Conservation (phyloP, 2,888 invertebrate genomes). For the Pherbina coryleti region DNA sequence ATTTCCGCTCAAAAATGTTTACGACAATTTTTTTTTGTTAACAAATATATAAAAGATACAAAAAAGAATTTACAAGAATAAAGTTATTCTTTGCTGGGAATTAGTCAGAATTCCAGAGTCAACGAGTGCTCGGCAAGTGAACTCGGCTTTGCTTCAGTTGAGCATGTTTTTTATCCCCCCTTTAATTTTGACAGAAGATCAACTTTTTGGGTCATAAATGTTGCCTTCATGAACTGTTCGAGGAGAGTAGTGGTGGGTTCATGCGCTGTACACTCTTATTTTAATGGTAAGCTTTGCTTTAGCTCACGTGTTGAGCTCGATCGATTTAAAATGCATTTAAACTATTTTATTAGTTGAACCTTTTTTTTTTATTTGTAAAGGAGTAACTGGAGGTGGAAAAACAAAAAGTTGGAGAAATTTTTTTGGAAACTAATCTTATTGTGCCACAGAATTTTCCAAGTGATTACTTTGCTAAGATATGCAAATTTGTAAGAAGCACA, state of each 20-base stretch:
- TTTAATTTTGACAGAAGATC: too few relatives aligned
- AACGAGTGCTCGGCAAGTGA: background rate
- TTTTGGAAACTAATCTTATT: too few relatives aligned
- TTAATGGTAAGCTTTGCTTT: background rate
- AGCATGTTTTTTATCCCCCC: background rate
- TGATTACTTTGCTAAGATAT: too few relatives aligned
- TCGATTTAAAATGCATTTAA: too few relatives aligned
- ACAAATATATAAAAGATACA: background rate
- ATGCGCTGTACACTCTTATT: background rate
- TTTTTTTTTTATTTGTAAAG: too few relatives aligned
- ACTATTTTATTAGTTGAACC: too few relatives aligned
- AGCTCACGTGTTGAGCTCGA: too few relatives aligned
- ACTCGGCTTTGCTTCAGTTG: too few relatives aligned
- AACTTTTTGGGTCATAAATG: slow-evolving; percentile 14
- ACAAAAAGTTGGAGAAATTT: too few relatives aligned
- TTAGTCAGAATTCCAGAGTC: slow-evolving; percentile 1
- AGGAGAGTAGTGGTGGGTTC: background rate
- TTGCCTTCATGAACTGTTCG: background rate
- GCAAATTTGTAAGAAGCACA: too few relatives aligned
- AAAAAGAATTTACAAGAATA: background rate
- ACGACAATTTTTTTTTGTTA: slow-evolving; percentile 18
- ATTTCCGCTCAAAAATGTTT: slow-evolving; percentile 35
- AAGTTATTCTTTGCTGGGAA: slow-evolving; percentile 15
- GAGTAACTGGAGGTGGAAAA: too few relatives aligned
- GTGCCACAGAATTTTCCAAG: too few relatives aligned